Conservation (phyloP, 1,140 invertebrate genomes). For the Macrosteles quadrilineatus region DNA sequence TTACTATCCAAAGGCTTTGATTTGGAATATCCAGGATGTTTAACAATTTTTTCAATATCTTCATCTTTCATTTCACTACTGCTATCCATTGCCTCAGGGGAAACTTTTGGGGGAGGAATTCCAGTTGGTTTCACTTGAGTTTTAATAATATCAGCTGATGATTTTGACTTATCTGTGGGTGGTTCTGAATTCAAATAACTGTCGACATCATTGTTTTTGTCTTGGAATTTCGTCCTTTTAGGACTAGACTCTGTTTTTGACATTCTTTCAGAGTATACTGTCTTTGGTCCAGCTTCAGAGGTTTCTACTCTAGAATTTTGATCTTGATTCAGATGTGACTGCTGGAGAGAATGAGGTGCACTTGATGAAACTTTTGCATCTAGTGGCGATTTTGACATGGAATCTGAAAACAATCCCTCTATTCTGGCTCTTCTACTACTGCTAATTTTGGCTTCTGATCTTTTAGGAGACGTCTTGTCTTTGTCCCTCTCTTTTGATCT, state of each 20-base stretch:
- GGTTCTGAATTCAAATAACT: not conserved
- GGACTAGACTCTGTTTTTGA: slow-evolving; percentile 6
- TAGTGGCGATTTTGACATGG: slow-evolving; percentile 1
- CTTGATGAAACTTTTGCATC: not conserved
- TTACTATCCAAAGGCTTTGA: not conserved
- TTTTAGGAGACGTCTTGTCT: not conserved
- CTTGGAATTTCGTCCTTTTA: not conserved
- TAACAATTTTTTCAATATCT: slow-evolving; percentile 3
- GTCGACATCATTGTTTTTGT: not conserved
- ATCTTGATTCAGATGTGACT: slow-evolving; percentile 7
- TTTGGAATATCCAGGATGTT: not conserved
- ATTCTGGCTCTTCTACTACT: not conserved
- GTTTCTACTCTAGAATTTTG: not conserved
- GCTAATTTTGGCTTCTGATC: not conserved
- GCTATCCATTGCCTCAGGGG: not conserved
- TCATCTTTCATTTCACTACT: slow-evolving; percentile 2
- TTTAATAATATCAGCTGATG: not conserved
- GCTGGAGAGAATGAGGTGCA: not conserved
- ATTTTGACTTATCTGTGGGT: not conserved
- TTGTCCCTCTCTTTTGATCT: not conserved
- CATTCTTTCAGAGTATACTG: not conserved
- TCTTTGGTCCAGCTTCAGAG: not conserved
- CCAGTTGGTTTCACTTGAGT: not conserved
- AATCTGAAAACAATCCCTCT: not conserved
- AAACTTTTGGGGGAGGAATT: not conserved